These are phyloP conservation scores for Gadopsis marmoratus DNA, from an alignment of 2,797 vertebrate species.

Conservation along the genomic window DNA sequence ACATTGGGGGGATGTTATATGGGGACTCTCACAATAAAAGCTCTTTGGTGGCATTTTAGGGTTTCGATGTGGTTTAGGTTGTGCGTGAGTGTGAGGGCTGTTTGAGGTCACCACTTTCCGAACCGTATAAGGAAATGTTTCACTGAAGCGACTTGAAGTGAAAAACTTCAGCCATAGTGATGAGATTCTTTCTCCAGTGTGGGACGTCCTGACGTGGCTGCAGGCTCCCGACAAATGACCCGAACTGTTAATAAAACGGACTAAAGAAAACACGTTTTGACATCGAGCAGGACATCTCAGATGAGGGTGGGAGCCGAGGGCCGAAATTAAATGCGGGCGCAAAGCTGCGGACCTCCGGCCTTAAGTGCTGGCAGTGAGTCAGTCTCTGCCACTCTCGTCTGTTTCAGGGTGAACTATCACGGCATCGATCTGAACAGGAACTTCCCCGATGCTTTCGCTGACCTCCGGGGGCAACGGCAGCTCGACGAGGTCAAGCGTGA, in stretches of 20 bases:
- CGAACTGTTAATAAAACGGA: no score
- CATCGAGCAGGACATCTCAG: no score
- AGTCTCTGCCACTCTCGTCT: neutral
- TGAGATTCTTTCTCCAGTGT: neutral
- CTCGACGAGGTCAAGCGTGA: slow-evolving; percentile 64
- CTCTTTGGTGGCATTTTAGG: no score
- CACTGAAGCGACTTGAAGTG: neutral
- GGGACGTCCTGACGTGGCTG: neutral
- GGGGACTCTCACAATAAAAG: no score
- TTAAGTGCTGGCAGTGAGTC: neutral
- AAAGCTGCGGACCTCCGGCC: no score
- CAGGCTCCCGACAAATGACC: no score
- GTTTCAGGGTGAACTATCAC: slow-evolving; percentile 88
- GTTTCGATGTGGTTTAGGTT: neutral
- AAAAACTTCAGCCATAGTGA: neutral
- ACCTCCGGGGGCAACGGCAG: slow-evolving; percentile 6
- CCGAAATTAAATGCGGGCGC: neutral
- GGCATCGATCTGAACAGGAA: slow-evolving; percentile 93
- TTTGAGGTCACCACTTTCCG: slow-evolving; percentile 34
- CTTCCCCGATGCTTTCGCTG: slow-evolving; percentile 90
- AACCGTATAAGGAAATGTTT: slow-evolving; percentile 39
- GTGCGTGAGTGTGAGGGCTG: neutral
- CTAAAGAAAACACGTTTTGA: no score
- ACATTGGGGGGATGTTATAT: neutral
- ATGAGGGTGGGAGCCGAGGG: no score